Evolutionary conservation across 2,797 vertebrate genomes (phyloP), one percentile per base, ranked within the genome.

Genomic region (Trachops cirrhosus): DNA sequence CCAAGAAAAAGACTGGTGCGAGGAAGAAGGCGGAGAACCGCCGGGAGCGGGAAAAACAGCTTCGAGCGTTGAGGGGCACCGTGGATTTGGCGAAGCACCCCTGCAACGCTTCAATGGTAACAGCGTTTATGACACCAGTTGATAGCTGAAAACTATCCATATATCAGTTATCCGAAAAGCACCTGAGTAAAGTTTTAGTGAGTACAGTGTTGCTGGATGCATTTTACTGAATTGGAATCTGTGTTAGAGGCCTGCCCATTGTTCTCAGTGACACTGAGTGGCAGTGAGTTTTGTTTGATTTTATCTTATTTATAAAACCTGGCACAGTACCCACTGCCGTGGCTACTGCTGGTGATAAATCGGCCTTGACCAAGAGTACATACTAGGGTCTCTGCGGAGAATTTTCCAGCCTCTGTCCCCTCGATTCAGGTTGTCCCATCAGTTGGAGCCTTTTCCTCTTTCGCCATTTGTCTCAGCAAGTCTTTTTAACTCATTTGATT

Each of bases 1-100:
- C 99, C 10, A 99, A 99, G 89, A 99, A 99, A 98, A 99, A 99
- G 98, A 99, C 99, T 0, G 99, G 99, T 0, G 99, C 99, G 2
- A 99, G 99, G 16, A 99, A 99, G 98, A 99, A 99, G 97, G 99
- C 99, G 0, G 99, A 99, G 97, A 99, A 96, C 92, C 99, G 99
- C 0, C 99, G 99, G 93, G 99, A 99, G 92, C 99, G 99, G 54
- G 99, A 99, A 96, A 99, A 99, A 95, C 99, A 99, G 95, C 99
- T 78, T 62, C 98, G 99, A 94, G 99, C 99, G 32, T 99, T 99
- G 54, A 98, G 99, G 95, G 99, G 99, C 44, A 98, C 99, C 84
- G 98, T 99, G 0, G 99, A 99, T 93, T 98, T 99, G 97, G 99
- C 99, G 16, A 99, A 99, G 98, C 99, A 99, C 62, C 99, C 99